phyloP scores from a whole-genome alignment of 64 coral and sea anemone species.

The Astreopora myriophthalma region DNA sequence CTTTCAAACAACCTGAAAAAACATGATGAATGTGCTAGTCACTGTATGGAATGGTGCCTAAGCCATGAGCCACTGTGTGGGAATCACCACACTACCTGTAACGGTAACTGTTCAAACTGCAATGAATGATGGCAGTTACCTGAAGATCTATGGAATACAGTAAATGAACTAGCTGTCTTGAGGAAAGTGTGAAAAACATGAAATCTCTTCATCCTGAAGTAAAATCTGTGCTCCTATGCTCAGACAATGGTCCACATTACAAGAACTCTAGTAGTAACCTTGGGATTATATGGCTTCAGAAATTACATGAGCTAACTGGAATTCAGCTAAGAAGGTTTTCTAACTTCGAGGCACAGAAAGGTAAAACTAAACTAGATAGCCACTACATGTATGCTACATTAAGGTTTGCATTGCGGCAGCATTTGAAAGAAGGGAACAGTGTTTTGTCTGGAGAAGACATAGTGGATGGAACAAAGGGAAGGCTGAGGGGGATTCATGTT shows the following conservation, averaged over 20 bases:
- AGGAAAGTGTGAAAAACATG: slow-evolving; percentile 29
- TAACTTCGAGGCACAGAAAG: slow-evolving; percentile 69
- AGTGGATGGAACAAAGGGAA: slow-evolving; percentile 23
- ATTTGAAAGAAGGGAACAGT: slow-evolving; percentile 36
- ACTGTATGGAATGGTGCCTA: slow-evolving; percentile 68
- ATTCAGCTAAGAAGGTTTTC: slow-evolving; percentile 53
- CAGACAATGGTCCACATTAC: slow-evolving; percentile 59
- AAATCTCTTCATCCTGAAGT: background rate
- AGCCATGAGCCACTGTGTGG: slow-evolving; percentile 6
- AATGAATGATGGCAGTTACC: slow-evolving; percentile 41
- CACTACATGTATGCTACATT: slow-evolving; percentile 73
- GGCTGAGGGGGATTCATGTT: slow-evolving; percentile 62
- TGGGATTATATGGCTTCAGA: slow-evolving; percentile 58
- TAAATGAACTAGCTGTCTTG: background rate
- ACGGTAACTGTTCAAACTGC: slow-evolving; percentile 20
- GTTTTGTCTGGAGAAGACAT: slow-evolving; percentile 25
- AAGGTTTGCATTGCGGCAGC: slow-evolving; percentile 56
- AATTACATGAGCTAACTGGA: slow-evolving; percentile 16
- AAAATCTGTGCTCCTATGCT: slow-evolving; percentile 38
- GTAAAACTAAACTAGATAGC: slow-evolving; percentile 72
- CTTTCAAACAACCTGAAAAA: slow-evolving; percentile 52
- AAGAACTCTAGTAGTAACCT: slow-evolving; percentile 64
- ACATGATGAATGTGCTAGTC: slow-evolving; percentile 54
- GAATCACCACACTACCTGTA: slow-evolving; percentile 20
- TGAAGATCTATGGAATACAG: slow-evolving; percentile 18